Evolutionary conservation across 2,888 invertebrate genomes (phyloP).

Genomic region (Rapana venosa): DNA sequence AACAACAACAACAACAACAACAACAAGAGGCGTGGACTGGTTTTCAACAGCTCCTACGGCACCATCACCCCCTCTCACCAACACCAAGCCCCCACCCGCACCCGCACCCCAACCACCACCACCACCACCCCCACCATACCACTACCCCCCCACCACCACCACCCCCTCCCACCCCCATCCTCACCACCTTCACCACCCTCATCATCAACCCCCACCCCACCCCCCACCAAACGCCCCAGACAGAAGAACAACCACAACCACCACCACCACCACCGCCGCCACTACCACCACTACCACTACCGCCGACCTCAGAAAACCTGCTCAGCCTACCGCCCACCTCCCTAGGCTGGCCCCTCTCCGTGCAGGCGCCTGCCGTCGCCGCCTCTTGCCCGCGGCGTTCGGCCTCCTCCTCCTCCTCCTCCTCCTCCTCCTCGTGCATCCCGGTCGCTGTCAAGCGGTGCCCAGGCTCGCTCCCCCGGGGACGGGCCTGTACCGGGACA

Average conservation of each 20-base stretch:
- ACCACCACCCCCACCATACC: too few relatives aligned
- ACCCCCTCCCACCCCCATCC: too few relatives aligned
- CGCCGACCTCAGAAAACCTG: not conserved
- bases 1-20: not conserved
- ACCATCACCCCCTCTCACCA: not conserved
- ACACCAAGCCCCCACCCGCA: not conserved
- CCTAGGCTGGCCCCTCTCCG: not conserved
- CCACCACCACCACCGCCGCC: slow-evolving; percentile 30
- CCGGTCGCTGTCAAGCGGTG: not conserved
- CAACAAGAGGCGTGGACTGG: not conserved
- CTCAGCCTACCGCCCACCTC: not conserved
- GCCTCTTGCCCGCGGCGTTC: not conserved
- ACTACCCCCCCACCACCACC: too few relatives aligned
- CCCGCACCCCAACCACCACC: not conserved
- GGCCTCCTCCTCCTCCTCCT: not conserved
- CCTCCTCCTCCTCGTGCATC: not conserved
- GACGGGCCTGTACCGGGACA: slow-evolving; percentile 29
- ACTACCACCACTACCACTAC: slow-evolving; percentile 38
- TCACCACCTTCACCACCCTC: too few relatives aligned
- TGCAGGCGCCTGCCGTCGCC: not conserved
- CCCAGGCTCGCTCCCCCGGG: not conserved
- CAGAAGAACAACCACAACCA: slow-evolving; percentile 5
- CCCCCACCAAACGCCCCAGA: too few relatives aligned
- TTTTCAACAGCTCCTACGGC: not conserved
- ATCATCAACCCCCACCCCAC: too few relatives aligned